Evolutionary conservation across 2,888 invertebrate species (phyloP).

Genomic region (Archaeoteleia sp.): DNA sequence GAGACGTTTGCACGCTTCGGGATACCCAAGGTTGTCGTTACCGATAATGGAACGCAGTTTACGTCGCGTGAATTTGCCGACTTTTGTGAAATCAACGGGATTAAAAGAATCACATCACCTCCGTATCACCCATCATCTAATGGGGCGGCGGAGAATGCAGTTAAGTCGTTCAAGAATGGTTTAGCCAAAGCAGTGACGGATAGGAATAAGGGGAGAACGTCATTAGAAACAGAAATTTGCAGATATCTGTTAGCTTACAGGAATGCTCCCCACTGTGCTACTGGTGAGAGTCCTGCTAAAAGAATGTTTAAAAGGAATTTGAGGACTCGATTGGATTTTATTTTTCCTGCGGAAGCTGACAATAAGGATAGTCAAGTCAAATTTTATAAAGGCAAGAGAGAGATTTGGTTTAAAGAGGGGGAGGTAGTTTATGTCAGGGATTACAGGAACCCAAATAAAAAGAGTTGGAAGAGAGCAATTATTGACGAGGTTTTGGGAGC

Average conservation of each 20-base stretch:
- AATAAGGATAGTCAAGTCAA: too few species aligned
- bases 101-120: constrained; percentile 40
- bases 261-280: constrained; percentile 32
- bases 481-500: too few species aligned
- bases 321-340: not conserved
- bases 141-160: constrained; percentile 49
- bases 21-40: constrained; percentile 38
- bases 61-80: constrained; percentile 18
- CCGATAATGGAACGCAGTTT: constrained; percentile 50
- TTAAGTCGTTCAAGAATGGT: constrained; percentile 49
- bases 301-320: constrained; percentile 25
- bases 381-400: too few species aligned
- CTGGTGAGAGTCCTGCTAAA: constrained; percentile 26
- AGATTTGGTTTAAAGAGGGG: too few species aligned
- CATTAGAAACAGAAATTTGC: not conserved
- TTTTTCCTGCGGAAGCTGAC: too few species aligned
- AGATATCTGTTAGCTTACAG: constrained; percentile 41
- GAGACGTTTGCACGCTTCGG: constrained; percentile 48
- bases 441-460: too few species aligned
- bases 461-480: too few species aligned
- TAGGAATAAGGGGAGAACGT: too few species aligned
- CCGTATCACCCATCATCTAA: constrained; percentile 49
- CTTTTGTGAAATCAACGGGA: constrained; percentile 30
- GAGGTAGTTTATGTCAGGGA: too few species aligned
- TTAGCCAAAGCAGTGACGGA: constrained; percentile 36